Percentiles rank a stretch among this genome's conserved stretches.
These are phyloP conservation scores for Ispidina lecontei DNA, from an alignment of 2,797 vertebrate genomes.

Conservation along the genomic window DNA sequence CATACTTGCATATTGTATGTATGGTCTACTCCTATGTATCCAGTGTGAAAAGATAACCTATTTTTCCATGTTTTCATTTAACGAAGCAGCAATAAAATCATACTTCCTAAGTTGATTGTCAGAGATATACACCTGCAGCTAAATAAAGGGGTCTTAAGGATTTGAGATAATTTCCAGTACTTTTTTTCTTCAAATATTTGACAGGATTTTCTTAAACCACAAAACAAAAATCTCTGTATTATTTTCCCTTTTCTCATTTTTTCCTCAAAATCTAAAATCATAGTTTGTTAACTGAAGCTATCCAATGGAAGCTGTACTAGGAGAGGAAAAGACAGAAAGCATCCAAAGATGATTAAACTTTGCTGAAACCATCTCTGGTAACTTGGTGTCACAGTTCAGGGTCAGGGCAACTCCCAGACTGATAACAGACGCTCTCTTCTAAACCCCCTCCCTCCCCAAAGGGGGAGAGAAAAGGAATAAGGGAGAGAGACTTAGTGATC, in stretches of 20 bases:
- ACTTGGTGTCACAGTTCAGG: background rate
- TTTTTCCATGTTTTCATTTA: background rate
- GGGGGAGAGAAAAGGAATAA: no score
- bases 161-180: background rate
- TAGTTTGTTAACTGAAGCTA: background rate
- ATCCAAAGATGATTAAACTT: background rate
- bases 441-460: no score
- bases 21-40: background rate
- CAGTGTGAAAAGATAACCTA: background rate
- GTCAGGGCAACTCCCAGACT: no score
- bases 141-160: background rate
- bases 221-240: background rate
- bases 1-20: fast-evolving
- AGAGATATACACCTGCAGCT: background rate
- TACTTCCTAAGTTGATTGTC: background rate
- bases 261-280: background rate
- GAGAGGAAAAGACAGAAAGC: background rate
- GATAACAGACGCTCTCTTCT: no score
- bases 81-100: background rate
- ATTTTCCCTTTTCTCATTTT: background rate
- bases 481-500: no score
- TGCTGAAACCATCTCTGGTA: background rate
- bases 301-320: background rate
- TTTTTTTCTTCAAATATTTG: background rate
- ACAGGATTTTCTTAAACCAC: background rate